Percentiles rank a stretch among this genome's conserved stretches.
Conservation (phyloP, 30 jellyfish, hydroid and myxozoan species). For the Aurelia sp. region DNA sequence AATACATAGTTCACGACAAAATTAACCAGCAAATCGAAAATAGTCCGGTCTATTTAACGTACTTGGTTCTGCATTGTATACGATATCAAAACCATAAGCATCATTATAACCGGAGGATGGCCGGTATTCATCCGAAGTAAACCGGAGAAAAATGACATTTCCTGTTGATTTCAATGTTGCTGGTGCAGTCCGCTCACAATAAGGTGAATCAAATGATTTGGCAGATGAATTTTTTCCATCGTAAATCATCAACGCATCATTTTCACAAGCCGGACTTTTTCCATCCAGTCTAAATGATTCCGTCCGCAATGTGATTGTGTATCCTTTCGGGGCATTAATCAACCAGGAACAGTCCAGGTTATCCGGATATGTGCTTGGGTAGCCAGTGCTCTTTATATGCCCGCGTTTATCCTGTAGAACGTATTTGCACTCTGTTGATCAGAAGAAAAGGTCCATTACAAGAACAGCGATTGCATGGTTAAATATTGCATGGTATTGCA, state of each 20-base stretch:
- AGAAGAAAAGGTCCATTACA: neutral
- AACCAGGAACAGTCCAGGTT: slow-evolving; percentile 85
- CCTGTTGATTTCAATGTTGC: slow-evolving; percentile 60
- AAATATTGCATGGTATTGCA: no score
- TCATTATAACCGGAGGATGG: slow-evolving; percentile 59
- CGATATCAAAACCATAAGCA: slow-evolving; percentile 77
- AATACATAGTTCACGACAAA: neutral
- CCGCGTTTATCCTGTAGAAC: slow-evolving; percentile 53
- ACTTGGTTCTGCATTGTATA: slow-evolving; percentile 81
- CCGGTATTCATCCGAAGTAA: slow-evolving; percentile 57
- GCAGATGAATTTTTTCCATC: slow-evolving; percentile 86
- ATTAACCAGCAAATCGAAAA: neutral
- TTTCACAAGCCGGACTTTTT: slow-evolving; percentile 63
- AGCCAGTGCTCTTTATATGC: slow-evolving; percentile 68
- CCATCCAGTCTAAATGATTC: slow-evolving; percentile 72
- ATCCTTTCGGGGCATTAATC: slow-evolving; percentile 72
- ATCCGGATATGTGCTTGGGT: slow-evolving; percentile 75
- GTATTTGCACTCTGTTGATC: slow-evolving; percentile 39
- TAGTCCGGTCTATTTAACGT: neutral
- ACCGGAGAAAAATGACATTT: slow-evolving; percentile 61
- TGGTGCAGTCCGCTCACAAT: slow-evolving; percentile 73
- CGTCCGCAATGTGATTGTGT: slow-evolving; percentile 53
- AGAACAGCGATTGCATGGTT: no score
- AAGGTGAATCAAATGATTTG: slow-evolving; percentile 64
- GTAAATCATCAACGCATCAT: slow-evolving; percentile 78